These are phyloP conservation scores for Zygaena filipendulae DNA, from an alignment of 2,888 invertebrate species.

Conservation along the genomic window DNA sequence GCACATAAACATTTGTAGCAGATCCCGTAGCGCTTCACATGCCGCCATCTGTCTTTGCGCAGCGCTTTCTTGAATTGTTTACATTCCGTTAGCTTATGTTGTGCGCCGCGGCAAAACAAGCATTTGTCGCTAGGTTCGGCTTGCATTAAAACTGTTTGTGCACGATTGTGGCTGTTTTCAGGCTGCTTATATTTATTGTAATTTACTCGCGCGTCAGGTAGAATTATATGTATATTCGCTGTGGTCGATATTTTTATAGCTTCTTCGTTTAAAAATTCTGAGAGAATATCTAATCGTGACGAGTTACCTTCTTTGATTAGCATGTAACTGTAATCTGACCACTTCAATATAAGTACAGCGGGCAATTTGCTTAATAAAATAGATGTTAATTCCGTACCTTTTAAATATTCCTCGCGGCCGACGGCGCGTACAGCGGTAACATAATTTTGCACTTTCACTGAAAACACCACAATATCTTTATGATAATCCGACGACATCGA, in stretches of 20 bases:
- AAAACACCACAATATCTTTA: constrained; percentile 15
- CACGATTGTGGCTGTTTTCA: constrained; percentile 1
- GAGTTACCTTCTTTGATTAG: constrained; percentile 8
- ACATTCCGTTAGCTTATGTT: constrained; percentile 11
- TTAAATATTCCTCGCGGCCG: constrained; percentile 13
- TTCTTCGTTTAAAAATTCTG: constrained; percentile 17
- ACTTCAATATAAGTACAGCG: constrained; percentile 15
- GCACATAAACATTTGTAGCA: constrained; percentile 15
- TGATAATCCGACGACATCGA: no score
- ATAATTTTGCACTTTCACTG: constrained; percentile 16
- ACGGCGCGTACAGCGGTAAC: constrained; percentile 13
- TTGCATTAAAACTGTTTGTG: constrained; percentile 14
- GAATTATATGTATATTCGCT: constrained; percentile 3
- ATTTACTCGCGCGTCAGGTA: not conserved
- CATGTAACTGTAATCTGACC: constrained; percentile 20
- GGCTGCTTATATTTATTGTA: constrained; percentile 7
- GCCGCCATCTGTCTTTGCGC: constrained; percentile 14
- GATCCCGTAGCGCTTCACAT: constrained; percentile 11
- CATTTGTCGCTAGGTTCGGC: constrained; percentile 7
- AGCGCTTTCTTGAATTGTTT: constrained; percentile 15
- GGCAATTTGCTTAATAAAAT: constrained; percentile 16
- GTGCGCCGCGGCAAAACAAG: constrained; percentile 7
- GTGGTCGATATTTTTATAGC: constrained; percentile 15
- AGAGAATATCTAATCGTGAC: constrained; percentile 15
- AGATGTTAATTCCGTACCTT: constrained; percentile 8